A percentile compares a stretch with the other conserved stretches of the same genome.
phyloP scores from a whole-genome alignment of 2,888 invertebrate genomes.

The Mactromeris polynyma region DNA sequence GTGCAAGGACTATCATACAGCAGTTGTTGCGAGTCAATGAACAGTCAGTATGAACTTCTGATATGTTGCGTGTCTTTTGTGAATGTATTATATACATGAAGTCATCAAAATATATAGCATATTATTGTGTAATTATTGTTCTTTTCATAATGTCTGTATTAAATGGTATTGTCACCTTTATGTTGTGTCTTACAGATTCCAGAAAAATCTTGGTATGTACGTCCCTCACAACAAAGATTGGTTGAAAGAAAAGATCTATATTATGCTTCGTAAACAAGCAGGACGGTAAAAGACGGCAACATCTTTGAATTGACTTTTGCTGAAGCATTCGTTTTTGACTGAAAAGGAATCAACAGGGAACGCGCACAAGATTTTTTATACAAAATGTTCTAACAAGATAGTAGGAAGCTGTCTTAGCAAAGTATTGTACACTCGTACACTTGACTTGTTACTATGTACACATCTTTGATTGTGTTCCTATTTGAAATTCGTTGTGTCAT shows the following conservation, averaged over 20 bases:
- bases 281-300: constrained; percentile 67
- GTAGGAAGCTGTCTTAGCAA: neutral
- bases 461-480: neutral
- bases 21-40: too few relatives aligned
- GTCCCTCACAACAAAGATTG: constrained; percentile 99
- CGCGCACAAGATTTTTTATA: neutral
- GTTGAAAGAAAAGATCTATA: constrained; percentile 99
- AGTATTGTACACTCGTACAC: neutral
- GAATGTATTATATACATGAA: too few relatives aligned
- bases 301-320: neutral
- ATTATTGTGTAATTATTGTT: too few relatives aligned
- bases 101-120: too few relatives aligned
- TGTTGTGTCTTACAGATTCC: constrained; percentile 89
- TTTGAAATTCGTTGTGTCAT: neutral
- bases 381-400: neutral
- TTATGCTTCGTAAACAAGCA: constrained; percentile 95
- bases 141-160: too few relatives aligned
- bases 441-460: neutral
- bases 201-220: constrained; percentile 97
- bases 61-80: too few relatives aligned
- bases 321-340: neutral
- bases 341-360: neutral
- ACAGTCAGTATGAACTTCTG: too few relatives aligned
- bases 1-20: too few relatives aligned
- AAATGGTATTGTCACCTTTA: too few relatives aligned